These are phyloP conservation scores for Stenopsyche tienmushanensis DNA, from an alignment of 1,140 invertebrate species.

Conservation along the genomic window DNA sequence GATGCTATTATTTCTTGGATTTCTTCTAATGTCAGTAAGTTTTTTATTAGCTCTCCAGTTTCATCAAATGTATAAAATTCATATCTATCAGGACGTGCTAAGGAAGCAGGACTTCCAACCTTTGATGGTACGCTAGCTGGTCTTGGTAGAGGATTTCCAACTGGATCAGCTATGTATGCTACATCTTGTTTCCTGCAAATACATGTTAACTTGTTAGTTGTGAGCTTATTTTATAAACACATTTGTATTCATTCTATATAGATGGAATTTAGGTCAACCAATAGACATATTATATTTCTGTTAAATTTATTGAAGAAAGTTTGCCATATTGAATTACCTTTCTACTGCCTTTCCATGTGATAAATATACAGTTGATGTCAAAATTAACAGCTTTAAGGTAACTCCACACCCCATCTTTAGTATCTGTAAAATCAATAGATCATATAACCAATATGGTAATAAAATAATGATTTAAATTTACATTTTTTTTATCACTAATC, in stretches of 20 bases:
- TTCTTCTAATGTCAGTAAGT: constrained; percentile 79
- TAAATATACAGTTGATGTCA: constrained; percentile 1
- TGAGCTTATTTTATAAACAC: neutral
- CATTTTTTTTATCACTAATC: neutral
- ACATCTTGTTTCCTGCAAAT: constrained; percentile 46
- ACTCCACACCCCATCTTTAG: constrained; percentile 11
- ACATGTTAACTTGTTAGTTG: too few relatives aligned
- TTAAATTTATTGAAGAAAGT: too few relatives aligned
- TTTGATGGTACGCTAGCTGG: constrained; percentile 56
- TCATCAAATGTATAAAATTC: constrained; percentile 84
- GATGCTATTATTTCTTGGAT: constrained; percentile 80
- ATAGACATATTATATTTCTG: too few relatives aligned
- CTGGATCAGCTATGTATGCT: constrained; percentile 60
- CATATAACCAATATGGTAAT: neutral
- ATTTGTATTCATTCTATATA: neutral
- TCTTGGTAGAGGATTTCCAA: constrained; percentile 61
- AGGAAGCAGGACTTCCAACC: constrained; percentile 72
- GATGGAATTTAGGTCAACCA: too few relatives aligned
- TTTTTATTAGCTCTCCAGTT: constrained; percentile 74
- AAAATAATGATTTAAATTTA: neutral
- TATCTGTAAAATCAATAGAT: neutral
- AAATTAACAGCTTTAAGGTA: constrained; percentile 9
- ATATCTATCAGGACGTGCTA: constrained; percentile 76
- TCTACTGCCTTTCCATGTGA: constrained; percentile 17
- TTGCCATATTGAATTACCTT: too few relatives aligned